Evolutionary conservation across 2,797 vertebrate species (phyloP).

Genomic region (Chiroxiphia lanceolata): DNA sequence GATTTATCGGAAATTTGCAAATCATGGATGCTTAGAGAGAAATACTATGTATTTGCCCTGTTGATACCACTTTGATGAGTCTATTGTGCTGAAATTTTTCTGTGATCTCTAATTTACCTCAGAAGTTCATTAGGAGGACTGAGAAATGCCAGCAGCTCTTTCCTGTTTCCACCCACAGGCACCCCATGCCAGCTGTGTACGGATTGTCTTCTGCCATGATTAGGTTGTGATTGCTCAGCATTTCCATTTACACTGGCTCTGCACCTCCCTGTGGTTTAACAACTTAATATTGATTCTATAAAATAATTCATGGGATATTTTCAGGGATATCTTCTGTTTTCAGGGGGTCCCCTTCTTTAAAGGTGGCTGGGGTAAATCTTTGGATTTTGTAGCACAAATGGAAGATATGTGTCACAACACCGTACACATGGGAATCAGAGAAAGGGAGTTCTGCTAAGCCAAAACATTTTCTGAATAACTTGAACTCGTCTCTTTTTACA

Average conservation of each 20-base stretch:
- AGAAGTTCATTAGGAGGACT: not conserved
- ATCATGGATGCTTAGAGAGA: not conserved
- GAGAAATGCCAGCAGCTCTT: not conserved
- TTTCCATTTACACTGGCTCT: not conserved
- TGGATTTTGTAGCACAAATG: not conserved
- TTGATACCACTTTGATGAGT: not conserved
- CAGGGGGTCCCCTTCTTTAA: not conserved
- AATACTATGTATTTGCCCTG: not conserved
- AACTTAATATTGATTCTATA: not conserved
- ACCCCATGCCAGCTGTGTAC: not conserved
- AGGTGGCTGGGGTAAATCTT: not conserved
- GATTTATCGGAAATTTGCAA: not conserved
- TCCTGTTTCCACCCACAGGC: not conserved
- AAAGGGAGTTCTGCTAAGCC: not conserved
- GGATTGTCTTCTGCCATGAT: not conserved
- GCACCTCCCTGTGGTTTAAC: not conserved
- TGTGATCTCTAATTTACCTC: not conserved
- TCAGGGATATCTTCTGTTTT: not conserved
- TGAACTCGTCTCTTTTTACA: not conserved
- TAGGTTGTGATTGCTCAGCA: not conserved
- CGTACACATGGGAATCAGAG: not conserved
- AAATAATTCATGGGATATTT: not conserved
- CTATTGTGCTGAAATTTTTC: not conserved
- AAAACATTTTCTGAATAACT: not conserved
- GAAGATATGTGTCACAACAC: not conserved